Base-by-base conservation (phyloP, 2,113 vertebrate species). In the Sarotherodon lohbergeri region DNA sequence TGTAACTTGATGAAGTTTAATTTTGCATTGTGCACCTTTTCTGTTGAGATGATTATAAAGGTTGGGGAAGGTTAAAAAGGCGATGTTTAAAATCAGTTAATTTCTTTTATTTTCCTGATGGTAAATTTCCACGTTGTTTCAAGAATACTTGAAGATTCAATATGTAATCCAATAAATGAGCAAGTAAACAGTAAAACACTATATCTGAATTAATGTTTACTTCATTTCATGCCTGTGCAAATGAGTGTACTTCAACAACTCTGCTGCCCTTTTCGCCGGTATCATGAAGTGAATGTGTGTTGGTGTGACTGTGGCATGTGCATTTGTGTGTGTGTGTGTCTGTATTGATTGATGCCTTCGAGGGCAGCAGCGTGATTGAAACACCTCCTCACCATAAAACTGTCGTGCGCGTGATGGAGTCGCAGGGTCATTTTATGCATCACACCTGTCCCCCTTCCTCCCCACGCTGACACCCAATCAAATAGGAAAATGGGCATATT, bases 401-500 rank as follows among this genome's bases (percentile, higher is more conserved):
- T 96, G 95, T 96, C 95, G 93, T 91, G 80, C 24, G 86, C 46
- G 85, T 96, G 95, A 95, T 95, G 95, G 95, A 96, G 92, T 93
- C 92, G 86, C 92, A 85, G 92, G 94, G 92, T 93, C 88, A 92
- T 94, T 95, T 96, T 95, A 95, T 94, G 93, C 94, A 95, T 96
- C 92, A 95, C 94, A 95, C 95, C 93, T 95, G 93, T 96, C 95
- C 90, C 93, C 92, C 94, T 90, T 89, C 92, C 91, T 94, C 90
- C 93, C 86, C 81, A 88, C 63, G 36, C 91, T 94, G 93, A 94
- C 94, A 93, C 83, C 66, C 94, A 94, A 94, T 95, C 93, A 96
- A 96, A 96, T 93, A 95, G 93, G 90, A 96, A 96, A 96, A 96
- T 92, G 89, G 92, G 84, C 94, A 94, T 93, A 96, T 96, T 96